Evolutionary conservation across 2,113 vertebrate species (phyloP).

Genomic region (Axis porcinus): DNA sequence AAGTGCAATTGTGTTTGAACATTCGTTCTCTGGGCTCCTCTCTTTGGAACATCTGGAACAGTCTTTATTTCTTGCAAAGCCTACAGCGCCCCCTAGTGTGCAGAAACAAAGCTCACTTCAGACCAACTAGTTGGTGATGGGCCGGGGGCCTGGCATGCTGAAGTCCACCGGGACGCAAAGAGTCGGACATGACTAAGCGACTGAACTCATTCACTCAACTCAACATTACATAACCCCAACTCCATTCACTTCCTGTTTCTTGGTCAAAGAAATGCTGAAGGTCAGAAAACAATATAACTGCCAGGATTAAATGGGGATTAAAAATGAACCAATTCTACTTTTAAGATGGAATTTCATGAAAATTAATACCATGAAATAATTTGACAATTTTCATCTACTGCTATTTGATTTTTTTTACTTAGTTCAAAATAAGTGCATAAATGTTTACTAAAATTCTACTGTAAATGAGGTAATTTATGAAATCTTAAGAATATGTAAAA

Average conservation of each 20-base stretch:
- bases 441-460: neutral
- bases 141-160: neutral
- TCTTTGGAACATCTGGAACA: neutral
- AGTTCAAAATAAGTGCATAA: neutral
- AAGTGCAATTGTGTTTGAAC: neutral
- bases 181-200: fast-evolving
- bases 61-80: neutral
- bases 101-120: neutral
- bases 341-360: neutral
- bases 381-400: neutral
- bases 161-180: neutral
- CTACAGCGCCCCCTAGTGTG: neutral
- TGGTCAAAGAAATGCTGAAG: neutral
- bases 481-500: neutral
- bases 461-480: neutral
- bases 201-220: neutral
- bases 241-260: neutral
- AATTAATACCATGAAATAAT: neutral
- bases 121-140: neutral
- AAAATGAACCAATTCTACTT: neutral
- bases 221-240: neutral
- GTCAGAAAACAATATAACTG: neutral
- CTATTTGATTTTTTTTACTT: neutral
- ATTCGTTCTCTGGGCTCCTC: neutral
- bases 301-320: neutral